These are phyloP conservation scores for Puntigrus tetrazona DNA, from an alignment of 2,113 vertebrate species.

Conservation along the genomic window DNA sequence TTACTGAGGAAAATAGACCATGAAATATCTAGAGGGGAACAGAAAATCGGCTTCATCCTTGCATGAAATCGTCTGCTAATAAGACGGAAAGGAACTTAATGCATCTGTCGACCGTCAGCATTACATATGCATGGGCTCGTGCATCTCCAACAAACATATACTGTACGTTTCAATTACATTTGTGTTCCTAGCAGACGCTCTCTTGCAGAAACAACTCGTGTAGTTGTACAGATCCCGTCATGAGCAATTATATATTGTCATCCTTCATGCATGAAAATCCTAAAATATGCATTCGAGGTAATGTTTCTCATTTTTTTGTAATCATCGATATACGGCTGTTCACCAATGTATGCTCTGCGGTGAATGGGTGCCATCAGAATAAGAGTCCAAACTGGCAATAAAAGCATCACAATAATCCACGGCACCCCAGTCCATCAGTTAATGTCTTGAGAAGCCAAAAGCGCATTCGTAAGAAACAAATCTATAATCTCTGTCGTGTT, in stretches of 20 bases:
- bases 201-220: not conserved
- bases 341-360: too few species aligned
- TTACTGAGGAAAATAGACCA: conserved; percentile 23
- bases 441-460: too few species aligned
- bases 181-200: not conserved
- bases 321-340: too few species aligned
- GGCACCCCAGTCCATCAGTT: too few species aligned
- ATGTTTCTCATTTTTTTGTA: too few species aligned
- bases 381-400: too few species aligned
- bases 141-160: not conserved
- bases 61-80: not conserved
- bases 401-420: too few species aligned
- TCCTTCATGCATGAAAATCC: not conserved
- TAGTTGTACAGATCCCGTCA: not conserved
- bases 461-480: too few species aligned
- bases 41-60: conserved; percentile 18
- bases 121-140: not conserved
- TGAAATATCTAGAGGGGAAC: conserved; percentile 31
- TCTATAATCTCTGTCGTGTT: too few species aligned
- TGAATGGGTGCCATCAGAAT: too few species aligned
- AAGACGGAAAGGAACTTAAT: not conserved
- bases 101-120: not conserved
- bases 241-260: too few species aligned
- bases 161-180: not conserved
- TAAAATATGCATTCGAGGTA: too few species aligned